phyloP scores from a whole-genome alignment of 2,113 vertebrate genomes.

The Perca fluviatilis region DNA sequence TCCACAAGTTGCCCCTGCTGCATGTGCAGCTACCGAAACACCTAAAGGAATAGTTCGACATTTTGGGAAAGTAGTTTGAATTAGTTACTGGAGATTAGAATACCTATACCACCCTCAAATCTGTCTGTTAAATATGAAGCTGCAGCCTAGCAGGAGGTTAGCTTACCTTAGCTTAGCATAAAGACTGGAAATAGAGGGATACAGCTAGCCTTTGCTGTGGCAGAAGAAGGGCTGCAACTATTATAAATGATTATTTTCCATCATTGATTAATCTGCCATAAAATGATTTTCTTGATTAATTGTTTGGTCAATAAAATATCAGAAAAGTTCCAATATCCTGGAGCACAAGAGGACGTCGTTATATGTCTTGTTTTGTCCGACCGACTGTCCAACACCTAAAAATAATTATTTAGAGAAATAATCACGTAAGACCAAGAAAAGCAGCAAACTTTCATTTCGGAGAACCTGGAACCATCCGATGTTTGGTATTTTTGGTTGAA shows the following conservation, averaged over 20 bases:
- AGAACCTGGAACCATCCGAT: neutral
- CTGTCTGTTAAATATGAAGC: neutral
- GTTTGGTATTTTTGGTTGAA: neutral
- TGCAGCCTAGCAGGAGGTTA: neutral
- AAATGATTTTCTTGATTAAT: neutral
- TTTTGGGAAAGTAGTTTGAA: neutral
- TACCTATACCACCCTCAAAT: neutral
- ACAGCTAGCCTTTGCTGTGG: neutral
- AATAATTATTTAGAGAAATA: too few relatives aligned
- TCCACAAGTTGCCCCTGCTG: neutral
- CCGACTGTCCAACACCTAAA: neutral
- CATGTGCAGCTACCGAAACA: conserved; percentile 21
- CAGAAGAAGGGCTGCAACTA: neutral
- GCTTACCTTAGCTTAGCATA: neutral
- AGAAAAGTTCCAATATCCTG: too few relatives aligned
- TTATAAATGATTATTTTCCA: neutral
- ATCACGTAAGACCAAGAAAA: neutral
- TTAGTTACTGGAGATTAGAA: too few relatives aligned
- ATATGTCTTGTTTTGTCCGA: neutral
- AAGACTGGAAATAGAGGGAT: neutral
- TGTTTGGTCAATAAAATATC: too few relatives aligned
- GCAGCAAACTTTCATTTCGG: neutral
- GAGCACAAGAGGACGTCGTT: neutral
- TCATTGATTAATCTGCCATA: neutral
- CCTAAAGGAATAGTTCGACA: neutral